phyloP scores from a whole-genome alignment of 2,113 vertebrate genomes.

The Chroicocephalus ridibundus region DNA sequence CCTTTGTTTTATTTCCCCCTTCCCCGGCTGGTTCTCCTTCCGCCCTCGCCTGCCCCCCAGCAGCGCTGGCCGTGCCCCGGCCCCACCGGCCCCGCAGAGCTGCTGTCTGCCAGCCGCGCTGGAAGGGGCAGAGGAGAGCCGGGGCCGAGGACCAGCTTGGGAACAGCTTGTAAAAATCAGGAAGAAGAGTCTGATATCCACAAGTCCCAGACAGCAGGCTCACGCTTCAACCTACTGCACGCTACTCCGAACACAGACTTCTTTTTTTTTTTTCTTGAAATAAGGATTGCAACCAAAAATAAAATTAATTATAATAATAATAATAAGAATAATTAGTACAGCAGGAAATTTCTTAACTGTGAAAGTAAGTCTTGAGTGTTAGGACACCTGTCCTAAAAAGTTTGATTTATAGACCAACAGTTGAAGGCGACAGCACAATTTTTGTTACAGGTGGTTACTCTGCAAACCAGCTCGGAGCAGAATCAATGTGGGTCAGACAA shows the following conservation, averaged over 20 bases:
- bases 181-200: conserved; percentile 3
- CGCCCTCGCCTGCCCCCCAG: background rate
- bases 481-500: background rate
- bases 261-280: background rate
- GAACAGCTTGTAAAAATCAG: conserved; percentile 20
- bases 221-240: background rate
- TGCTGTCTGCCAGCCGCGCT: background rate
- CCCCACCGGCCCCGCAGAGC: background rate
- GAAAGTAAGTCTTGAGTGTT: conserved; percentile 22
- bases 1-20: conserved; percentile 22
- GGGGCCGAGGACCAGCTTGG: conserved; percentile 7
- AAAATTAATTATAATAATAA: background rate
- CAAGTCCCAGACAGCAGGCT: conserved; percentile 4
- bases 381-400: conserved; percentile 13
- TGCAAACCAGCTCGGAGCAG: conserved; percentile 37
- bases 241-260: background rate
- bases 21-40: background rate
- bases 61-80: background rate
- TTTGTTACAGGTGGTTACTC: conserved; percentile 27
- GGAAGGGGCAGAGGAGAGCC: conserved; percentile 12
- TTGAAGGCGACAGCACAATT: conserved; percentile 26
- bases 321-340: conserved; percentile 16
- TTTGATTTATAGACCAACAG: conserved; percentile 6
- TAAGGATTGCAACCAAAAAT: conserved; percentile 16
- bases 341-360: conserved; percentile 51